phyloP scores from a whole-genome alignment of 2,113 vertebrate species.

The Hystrix brachyura region DNA sequence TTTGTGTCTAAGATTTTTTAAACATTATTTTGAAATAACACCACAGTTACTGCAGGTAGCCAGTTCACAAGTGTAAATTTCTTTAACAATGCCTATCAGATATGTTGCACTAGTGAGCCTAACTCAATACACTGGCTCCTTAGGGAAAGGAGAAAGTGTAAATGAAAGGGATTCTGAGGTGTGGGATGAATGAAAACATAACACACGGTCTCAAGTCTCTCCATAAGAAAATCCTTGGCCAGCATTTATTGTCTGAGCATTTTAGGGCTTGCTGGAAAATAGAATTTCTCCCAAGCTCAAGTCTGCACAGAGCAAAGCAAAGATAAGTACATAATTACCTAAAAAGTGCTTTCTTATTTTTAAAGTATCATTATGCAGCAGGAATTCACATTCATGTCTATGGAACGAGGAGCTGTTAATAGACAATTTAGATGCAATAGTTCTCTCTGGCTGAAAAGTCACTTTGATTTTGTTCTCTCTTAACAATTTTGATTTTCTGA shows the following conservation, averaged over 20 bases:
- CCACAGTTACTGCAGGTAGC: background rate
- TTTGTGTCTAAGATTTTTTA: background rate
- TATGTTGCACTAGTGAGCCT: background rate
- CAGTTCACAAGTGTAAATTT: background rate
- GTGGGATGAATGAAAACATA: background rate
- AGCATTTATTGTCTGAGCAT: constrained; percentile 73
- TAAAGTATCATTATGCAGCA: constrained; percentile 67
- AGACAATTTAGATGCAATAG: constrained; percentile 85
- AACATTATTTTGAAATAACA: constrained; percentile 30
- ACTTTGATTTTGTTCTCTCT: constrained; percentile 73
- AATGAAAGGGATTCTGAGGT: background rate
- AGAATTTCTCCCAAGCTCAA: constrained; percentile 72
- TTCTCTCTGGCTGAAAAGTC: constrained; percentile 82
- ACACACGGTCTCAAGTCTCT: background rate
- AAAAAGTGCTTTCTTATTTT: constrained; percentile 44
- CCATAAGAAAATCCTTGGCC: constrained; percentile 59
- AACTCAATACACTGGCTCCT: background rate
- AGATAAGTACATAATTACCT: constrained; percentile 86
- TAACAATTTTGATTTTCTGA: constrained; percentile 76
- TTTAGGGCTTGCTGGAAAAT: constrained; percentile 70
- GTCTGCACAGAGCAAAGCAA: constrained; percentile 81
- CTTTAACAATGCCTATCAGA: background rate
- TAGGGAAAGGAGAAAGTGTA: background rate
- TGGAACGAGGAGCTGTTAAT: constrained; percentile 81
- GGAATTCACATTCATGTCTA: constrained; percentile 77